Base-by-base conservation (phyloP, 1,140 invertebrate species). In the Drosophila aff. region DNA sequence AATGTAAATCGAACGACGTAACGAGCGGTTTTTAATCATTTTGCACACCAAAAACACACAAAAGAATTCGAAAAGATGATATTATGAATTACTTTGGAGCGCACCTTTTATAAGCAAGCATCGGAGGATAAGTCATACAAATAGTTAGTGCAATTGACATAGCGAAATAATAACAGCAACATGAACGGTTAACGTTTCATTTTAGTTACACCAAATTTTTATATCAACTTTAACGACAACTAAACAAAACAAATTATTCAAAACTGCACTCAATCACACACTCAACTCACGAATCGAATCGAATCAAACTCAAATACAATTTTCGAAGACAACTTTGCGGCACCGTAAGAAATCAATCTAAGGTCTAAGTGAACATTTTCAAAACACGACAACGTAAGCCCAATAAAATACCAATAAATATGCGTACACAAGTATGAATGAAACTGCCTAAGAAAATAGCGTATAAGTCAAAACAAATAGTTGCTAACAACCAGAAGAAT, bases 391-490 rank as follows among this genome's bases (percentile, higher is more conserved):
- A 72, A 72, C 53, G 44, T 71, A 77, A 57, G 62, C 50, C 75
- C 53, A 71, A 58, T 68, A 78, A 78, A 63, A 62, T 72, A 58
- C 43, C 72, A 72, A 72, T 81, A 59, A 89, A 71, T 41, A 83
- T 50, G 53, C 9, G 71, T 62, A 81, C 80, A 91, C 77, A 83
- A 91, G 82, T 84, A 91, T 85, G 62, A 90, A 91, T 86, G 85
- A 90, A 90, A 90, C 85, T 90, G 85, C 85, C 85, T 90, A 90
- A 76, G 72, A 90, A 90, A 63, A 61, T 89, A 89, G 85, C 28
- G 6, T 44, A 23, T 89, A 89, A 90, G 81, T 71, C 67, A 79
- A 79, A 78, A 91, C 58, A 90, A 75, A 89, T 80, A 85, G 78
- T 84, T 77, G 64, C 62, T 85, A 81, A 67, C 16, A 47, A 33